Base-by-base conservation (phyloP, 2,888 invertebrate species). In the Perithous albicinctus region DNA sequence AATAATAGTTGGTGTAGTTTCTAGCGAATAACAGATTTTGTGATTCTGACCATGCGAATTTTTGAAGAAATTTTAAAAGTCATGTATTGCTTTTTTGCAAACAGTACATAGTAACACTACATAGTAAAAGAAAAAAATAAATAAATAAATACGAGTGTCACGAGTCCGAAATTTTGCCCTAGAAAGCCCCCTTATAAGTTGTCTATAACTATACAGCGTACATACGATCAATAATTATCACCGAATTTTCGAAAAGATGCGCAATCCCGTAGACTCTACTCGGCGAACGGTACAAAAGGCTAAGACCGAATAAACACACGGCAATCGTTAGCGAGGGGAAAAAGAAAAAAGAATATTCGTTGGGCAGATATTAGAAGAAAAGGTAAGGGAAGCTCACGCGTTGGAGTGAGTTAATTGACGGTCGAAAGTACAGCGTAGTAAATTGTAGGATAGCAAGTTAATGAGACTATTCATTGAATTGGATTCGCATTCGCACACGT, bases 221-320 rank as follows among this genome's bases (percentile, higher is more conserved):
- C 38, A 32, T 15, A 23, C 23, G 20, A 6, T 41, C 35, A 4
- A 59, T 72, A 72, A 67, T 61, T 64, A 51, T 32, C 61, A 38
- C 20, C n/a, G 6, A 26, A 48, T 12, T 18, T 56, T 26, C 20
- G 43, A 12, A 18, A 76, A 56, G 66, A 76, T 46, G 59, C 67
- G 75, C 8, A 76, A 76, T 29, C 43, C 59, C 29, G 6, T 8
- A 3, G 38, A 74, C 48, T 7, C 20, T 43, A 48, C n/a, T 76
- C 56, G 38, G 46, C 67, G 67, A 67, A 66, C 75, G 66, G 54
- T 76, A 67, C 66, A 66, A 76, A 67, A 76, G 18, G 66, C 66
- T 43, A 76, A 66, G 56, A 48, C 48, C 67, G 66, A 76, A 67
- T 32, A n/a, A 35, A 46, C 48, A 23, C 51, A 23, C 48, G 26